Evolutionary conservation across 2,113 vertebrate species (phyloP).

Genomic region (Nanorana parkeri): DNA sequence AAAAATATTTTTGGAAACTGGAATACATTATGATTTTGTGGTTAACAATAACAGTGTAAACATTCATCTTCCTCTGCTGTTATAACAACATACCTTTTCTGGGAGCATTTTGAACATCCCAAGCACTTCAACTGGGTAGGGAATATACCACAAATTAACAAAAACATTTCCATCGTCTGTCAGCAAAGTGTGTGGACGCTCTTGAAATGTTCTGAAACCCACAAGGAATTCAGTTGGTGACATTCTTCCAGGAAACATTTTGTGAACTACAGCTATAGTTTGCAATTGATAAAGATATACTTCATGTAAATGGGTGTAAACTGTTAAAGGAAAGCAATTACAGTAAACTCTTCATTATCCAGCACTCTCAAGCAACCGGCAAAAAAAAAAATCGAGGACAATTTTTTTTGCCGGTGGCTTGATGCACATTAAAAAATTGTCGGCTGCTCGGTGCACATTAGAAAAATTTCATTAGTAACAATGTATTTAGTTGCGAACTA

Average conservation of each 20-base stretch:
- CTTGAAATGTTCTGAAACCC: conserved; percentile 64
- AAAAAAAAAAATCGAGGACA: too few species aligned
- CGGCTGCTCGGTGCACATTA: too few species aligned
- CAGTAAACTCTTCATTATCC: too few species aligned
- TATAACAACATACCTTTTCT: conserved; percentile 69
- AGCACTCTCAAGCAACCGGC: too few species aligned
- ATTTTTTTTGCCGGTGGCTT: too few species aligned
- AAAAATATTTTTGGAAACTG: not conserved
- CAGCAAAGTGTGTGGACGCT: conserved; percentile 61
- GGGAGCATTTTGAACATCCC: conserved; percentile 73
- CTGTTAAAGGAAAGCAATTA: too few species aligned
- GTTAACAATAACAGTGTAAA: not conserved
- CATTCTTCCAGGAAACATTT: not conserved
- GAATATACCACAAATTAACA: conserved; percentile 77
- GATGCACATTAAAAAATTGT: too few species aligned
- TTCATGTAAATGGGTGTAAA: too few species aligned
- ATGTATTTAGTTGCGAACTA: too few species aligned
- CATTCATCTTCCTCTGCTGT: conserved; percentile 18
- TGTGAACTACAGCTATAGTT: not conserved
- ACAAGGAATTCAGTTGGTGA: not conserved
- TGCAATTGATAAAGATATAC: too few species aligned
- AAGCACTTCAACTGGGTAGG: conserved; percentile 72
- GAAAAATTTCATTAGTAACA: too few species aligned
- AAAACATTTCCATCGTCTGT: conserved; percentile 70
- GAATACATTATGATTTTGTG: conserved; percentile 12